These are phyloP conservation scores for Diabrotica balteata DNA, from an alignment of 2,888 invertebrate genomes.

Conservation along the genomic window DNA sequence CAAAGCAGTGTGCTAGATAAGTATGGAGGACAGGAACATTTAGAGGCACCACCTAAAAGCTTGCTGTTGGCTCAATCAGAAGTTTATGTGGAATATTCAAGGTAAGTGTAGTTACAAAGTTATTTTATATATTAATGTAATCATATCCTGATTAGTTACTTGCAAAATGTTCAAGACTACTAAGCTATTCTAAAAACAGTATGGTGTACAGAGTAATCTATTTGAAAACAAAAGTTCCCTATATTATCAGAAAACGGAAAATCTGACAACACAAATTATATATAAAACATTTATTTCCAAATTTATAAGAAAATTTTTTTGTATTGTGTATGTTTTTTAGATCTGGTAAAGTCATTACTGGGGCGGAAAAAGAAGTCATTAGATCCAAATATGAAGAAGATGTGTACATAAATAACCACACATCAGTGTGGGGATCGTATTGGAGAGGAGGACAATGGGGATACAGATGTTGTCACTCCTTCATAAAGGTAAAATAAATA, in stretches of 20 bases:
- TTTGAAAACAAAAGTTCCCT: no score
- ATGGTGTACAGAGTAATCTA: no score
- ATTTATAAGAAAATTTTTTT: no score
- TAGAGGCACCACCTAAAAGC: slow-evolving; percentile 87
- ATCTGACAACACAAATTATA: no score
- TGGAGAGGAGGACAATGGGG: slow-evolving; percentile 96
- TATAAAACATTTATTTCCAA: no score
- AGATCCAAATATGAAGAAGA: slow-evolving; percentile 95
- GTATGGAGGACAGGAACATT: slow-evolving; percentile 95
- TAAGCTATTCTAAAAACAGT: no score
- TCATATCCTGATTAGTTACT: not conserved
- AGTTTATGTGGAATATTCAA: slow-evolving; percentile 93
- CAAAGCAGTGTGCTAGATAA: slow-evolving; percentile 85
- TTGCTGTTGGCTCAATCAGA: slow-evolving; percentile 93
- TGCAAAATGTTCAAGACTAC: not conserved
- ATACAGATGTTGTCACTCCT: slow-evolving; percentile 93
- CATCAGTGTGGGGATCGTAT: slow-evolving; percentile 93
- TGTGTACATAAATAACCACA: slow-evolving; percentile 90
- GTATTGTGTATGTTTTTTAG: not conserved
- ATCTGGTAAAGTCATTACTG: slow-evolving; percentile 85
- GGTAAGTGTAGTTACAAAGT: slow-evolving; percentile 52
- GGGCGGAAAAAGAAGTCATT: slow-evolving; percentile 86
- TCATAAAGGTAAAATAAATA: slow-evolving; percentile 61
- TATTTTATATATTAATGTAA: slow-evolving; percentile 4
- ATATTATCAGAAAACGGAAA: no score